These are phyloP conservation scores for Nysson spinosus DNA, from an alignment of 2,888 invertebrate species.

Conservation along the genomic window DNA sequence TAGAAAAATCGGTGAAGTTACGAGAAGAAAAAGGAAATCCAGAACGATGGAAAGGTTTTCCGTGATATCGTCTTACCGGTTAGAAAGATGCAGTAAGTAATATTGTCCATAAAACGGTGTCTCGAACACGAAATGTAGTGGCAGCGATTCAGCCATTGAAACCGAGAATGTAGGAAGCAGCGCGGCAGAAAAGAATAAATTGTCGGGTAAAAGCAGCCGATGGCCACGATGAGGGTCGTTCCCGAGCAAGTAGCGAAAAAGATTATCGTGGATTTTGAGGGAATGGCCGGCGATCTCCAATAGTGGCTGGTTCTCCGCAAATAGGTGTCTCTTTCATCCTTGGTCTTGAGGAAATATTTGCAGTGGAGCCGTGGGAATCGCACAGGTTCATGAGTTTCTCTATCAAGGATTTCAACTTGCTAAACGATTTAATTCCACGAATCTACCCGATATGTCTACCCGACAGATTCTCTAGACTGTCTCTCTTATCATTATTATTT, in stretches of 20 bases:
- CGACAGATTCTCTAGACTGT: too few species aligned
- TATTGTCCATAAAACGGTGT: slow-evolving; percentile 39
- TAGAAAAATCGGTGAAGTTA: not conserved
- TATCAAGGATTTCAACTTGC: not conserved
- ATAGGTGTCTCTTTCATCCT: slow-evolving; percentile 15
- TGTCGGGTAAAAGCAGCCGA: slow-evolving; percentile 32
- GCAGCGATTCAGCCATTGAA: slow-evolving; percentile 32
- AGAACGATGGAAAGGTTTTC: slow-evolving; percentile 16
- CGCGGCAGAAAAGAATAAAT: slow-evolving; percentile 40
- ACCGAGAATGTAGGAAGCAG: slow-evolving; percentile 13
- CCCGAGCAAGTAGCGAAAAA: slow-evolving; percentile 30
- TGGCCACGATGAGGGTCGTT: slow-evolving; percentile 18
- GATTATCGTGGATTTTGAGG: slow-evolving; percentile 49
- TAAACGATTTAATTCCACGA: not conserved
- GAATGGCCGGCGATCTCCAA: slow-evolving; percentile 43
- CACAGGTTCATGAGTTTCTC: not conserved
- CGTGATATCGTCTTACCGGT: slow-evolving; percentile 1
- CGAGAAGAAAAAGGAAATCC: slow-evolving; percentile 19
- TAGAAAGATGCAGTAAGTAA: slow-evolving; percentile 23
- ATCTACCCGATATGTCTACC: not conserved
- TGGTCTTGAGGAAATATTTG: not conserved
- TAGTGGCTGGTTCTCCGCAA: slow-evolving; percentile 13
- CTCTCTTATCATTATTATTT: too few species aligned
- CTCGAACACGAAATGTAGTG: slow-evolving; percentile 18
- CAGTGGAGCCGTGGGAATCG: not conserved